Conservation (phyloP, 2,797 vertebrate species). For the Catharus ustulatus region DNA sequence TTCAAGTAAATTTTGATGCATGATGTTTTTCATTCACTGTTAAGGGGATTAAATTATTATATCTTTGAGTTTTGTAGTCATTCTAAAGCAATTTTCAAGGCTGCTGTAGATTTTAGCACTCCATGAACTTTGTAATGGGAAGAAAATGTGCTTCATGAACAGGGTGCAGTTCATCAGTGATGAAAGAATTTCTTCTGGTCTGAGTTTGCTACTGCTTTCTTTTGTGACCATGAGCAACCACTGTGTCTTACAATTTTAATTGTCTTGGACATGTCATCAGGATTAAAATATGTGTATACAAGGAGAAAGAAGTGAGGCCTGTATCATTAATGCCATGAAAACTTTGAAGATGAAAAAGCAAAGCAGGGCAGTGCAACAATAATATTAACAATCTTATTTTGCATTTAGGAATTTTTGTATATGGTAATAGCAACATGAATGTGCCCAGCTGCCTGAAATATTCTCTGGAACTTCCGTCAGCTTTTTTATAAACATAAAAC, state of each 20-base stretch:
- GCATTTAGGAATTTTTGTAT: not conserved
- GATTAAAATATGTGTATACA: not conserved
- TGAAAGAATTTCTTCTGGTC: not conserved
- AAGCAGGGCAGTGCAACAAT: not conserved
- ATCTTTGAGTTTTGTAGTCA: not conserved
- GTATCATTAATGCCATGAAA: not conserved
- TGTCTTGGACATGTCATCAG: not conserved
- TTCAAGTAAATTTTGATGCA: not conserved
- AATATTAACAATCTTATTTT: not conserved
- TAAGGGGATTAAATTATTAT: not conserved
- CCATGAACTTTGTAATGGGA: not conserved
- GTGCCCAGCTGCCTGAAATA: conserved; percentile 42
- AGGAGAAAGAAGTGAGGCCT: not conserved
- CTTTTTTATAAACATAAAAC: conserved; percentile 51
- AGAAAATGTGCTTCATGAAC: not conserved
- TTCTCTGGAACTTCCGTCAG: conserved; percentile 40
- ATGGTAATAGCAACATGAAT: not conserved
- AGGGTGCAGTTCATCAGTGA: not conserved
- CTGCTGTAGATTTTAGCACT: not conserved
- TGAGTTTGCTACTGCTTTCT: not conserved
- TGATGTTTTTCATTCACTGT: not conserved
- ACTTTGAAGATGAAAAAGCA: not conserved
- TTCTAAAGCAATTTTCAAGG: not conserved
- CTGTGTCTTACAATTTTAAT: not conserved
- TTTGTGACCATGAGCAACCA: not conserved